Evolutionary conservation across 2,113 vertebrate species (phyloP).

Genomic region (Chiloscyllium plagiosum): DNA sequence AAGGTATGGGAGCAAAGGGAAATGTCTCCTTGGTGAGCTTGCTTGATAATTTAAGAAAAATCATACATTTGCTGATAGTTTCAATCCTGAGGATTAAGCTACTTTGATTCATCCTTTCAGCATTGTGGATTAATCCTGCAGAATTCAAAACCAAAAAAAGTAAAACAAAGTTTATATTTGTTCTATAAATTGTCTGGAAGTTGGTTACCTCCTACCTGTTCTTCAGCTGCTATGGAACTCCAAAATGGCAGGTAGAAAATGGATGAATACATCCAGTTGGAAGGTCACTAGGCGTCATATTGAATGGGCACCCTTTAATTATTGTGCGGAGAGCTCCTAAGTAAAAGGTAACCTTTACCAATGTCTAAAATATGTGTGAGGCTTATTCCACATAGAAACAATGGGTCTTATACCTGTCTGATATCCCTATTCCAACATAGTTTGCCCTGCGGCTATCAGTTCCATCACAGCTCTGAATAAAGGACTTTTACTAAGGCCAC

Average conservation of each 20-base stretch:
- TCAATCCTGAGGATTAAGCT: neutral
- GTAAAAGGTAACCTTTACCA: neutral
- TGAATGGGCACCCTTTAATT: too few species aligned
- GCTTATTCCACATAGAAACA: neutral
- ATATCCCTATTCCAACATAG: neutral
- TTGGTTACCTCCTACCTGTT: neutral
- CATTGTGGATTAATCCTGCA: neutral
- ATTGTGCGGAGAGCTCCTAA: neutral
- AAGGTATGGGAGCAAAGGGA: neutral
- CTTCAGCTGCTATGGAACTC: neutral
- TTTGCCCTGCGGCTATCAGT: neutral
- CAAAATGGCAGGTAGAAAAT: neutral
- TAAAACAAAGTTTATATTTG: too few species aligned
- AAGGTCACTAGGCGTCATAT: too few species aligned
- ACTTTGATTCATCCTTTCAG: neutral
- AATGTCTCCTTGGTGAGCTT: neutral
- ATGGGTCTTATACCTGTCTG: neutral
- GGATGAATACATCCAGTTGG: neutral
- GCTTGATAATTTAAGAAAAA: neutral
- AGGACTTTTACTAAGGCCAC: neutral
- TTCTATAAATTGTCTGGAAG: neutral
- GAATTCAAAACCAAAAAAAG: too few species aligned
- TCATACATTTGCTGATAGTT: neutral
- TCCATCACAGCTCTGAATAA: neutral
- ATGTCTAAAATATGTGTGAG: neutral